A percentile compares a stretch with the other conserved stretches of the same genome.
phyloP scores from a whole-genome alignment of 2,888 invertebrate genomes.

The Hyles lineata region DNA sequence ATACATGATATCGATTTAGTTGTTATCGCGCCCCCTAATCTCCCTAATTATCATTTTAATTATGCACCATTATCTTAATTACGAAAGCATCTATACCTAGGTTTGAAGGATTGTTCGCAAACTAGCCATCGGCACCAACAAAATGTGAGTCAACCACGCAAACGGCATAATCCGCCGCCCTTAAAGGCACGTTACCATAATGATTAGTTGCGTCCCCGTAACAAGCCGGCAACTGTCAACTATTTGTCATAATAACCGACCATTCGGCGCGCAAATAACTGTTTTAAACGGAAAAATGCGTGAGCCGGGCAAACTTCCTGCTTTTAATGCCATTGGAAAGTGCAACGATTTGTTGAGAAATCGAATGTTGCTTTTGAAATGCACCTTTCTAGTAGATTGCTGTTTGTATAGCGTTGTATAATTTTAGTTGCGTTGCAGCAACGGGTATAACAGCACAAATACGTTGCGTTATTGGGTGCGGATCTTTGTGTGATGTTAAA shows the following conservation, averaged over 20 bases:
- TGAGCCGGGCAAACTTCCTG: conserved; percentile 3
- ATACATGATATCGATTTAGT: too few relatives aligned
- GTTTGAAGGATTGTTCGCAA: neutral
- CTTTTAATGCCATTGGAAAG: neutral
- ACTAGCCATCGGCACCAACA: neutral
- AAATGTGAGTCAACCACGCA: neutral
- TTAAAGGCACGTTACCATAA: neutral
- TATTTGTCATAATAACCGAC: conserved; percentile 29
- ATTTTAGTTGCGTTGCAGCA: neutral
- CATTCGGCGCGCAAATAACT: conserved; percentile 26
- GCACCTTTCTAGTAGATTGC: neutral
- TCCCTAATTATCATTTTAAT: too few relatives aligned
- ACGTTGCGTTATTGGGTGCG: too few relatives aligned
- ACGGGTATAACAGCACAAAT: too few relatives aligned
- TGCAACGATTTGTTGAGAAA: neutral
- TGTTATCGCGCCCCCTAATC: too few relatives aligned
- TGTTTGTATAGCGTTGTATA: neutral
- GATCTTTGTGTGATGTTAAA: too few relatives aligned
- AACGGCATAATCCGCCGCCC: neutral
- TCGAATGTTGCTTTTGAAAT: conserved; percentile 2
- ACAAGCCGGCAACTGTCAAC: conserved; percentile 7
- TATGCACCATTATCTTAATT: too few relatives aligned
- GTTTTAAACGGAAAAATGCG: conserved; percentile 29
- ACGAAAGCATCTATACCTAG: too few relatives aligned
- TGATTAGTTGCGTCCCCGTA: neutral